Conservation (phyloP, 1,140 invertebrate species). For the Thalassaphorura encarpata region DNA sequence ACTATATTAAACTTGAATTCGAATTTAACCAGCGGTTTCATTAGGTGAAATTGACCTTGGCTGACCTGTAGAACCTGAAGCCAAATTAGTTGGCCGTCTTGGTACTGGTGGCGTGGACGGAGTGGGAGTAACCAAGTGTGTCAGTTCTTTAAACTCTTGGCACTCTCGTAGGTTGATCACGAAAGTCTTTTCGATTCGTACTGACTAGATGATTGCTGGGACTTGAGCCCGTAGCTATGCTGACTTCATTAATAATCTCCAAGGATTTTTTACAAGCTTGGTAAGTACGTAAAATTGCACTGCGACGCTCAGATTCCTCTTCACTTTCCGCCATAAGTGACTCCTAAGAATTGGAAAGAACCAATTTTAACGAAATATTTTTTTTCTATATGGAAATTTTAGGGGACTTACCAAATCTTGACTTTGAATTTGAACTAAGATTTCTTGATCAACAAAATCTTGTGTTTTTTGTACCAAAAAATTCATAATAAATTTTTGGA, state of each 20-base stretch:
- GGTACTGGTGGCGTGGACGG: too few species aligned
- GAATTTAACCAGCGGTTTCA: too few species aligned
- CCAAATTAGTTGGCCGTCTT: too few species aligned
- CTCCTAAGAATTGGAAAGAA: conserved; percentile 13
- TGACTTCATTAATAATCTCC: conserved; percentile 96
- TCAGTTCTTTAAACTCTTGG: too few species aligned
- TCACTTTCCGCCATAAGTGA: conserved; percentile 97
- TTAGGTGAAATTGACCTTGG: too few species aligned
- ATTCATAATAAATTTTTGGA: conserved; percentile 97
- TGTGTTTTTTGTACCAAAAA: conserved; percentile 96
- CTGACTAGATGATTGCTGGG: conserved; percentile 83
- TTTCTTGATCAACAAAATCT: conserved; percentile 93
- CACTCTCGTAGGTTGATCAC: too few species aligned
- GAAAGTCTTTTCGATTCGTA: too few species aligned
- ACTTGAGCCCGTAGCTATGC: conserved; percentile 88
- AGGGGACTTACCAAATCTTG: conserved; percentile 89
- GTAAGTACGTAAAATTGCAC: conserved; percentile 98
- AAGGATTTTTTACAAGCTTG: conserved; percentile 99
- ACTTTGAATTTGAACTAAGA: conserved; percentile 90
- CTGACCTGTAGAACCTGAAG: too few species aligned
- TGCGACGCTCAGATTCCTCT: conserved; percentile 90
- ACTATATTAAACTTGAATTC: too few species aligned
- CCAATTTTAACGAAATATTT: not conserved
- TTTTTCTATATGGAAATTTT: conserved; percentile 2
- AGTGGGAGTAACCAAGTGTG: too few species aligned